Evolutionary conservation across 2,113 vertebrate genomes (phyloP).

Genomic region (Canis aureus): DNA sequence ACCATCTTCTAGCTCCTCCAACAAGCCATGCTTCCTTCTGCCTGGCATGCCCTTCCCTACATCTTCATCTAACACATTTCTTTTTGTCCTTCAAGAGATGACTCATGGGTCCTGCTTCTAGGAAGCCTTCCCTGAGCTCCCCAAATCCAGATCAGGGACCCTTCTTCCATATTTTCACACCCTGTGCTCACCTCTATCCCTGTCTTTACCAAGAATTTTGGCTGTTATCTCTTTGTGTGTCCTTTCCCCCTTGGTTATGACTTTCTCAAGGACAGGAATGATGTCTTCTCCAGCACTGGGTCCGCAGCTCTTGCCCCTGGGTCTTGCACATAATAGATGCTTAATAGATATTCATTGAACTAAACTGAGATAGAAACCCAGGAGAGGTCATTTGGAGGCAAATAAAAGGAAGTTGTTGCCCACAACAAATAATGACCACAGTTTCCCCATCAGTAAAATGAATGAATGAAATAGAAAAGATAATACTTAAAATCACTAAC

Average conservation of each 20-base stretch:
- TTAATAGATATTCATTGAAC: background rate
- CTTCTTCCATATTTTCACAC: background rate
- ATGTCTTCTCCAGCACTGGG: background rate
- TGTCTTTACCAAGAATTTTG: background rate
- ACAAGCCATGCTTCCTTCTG: background rate
- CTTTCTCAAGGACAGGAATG: background rate
- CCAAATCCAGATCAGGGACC: background rate
- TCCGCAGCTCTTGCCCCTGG: background rate
- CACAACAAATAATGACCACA: background rate
- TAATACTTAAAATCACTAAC: background rate
- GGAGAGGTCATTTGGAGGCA: background rate
- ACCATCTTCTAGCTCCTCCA: background rate
- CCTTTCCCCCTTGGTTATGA: background rate
- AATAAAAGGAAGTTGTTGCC: slow-evolving; percentile 4
- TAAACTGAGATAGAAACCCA: background rate
- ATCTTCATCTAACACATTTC: background rate
- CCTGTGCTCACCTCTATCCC: background rate
- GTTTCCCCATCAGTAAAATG: background rate
- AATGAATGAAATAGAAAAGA: background rate
- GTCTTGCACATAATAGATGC: too few species aligned
- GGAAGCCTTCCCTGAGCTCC: background rate
- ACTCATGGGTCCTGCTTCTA: background rate
- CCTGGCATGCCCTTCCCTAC: background rate
- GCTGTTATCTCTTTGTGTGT: background rate
- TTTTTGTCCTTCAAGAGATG: background rate